These are phyloP conservation scores for Lepus americanus DNA, from an alignment of 2,113 vertebrate species.

Conservation along the genomic window DNA sequence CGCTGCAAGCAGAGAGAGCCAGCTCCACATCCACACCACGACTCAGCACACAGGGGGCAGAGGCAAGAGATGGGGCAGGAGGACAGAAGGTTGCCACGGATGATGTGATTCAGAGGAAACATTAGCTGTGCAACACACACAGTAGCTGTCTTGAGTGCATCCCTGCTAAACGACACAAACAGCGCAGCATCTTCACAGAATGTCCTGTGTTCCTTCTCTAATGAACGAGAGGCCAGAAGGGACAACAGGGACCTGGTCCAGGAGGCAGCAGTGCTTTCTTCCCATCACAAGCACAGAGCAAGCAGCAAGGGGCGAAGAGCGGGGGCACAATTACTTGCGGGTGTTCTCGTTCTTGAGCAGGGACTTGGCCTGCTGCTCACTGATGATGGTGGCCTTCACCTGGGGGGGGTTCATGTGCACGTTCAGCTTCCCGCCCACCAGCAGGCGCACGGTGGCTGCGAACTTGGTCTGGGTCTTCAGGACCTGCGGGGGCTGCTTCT, in stretches of 20 bases:
- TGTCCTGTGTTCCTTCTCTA: no score
- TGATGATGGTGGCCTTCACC: conserved; percentile 99
- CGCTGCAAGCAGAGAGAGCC: conserved; percentile 85
- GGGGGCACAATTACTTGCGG: conserved; percentile 92
- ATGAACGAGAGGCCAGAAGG: not conserved
- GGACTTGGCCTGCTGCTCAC: conserved; percentile 95
- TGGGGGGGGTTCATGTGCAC: conserved; percentile 99
- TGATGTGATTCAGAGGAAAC: not conserved
- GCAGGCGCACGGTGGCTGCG: conserved; percentile 95
- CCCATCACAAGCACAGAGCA: not conserved
- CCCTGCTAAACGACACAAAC: not conserved
- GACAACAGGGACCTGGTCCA: fast-evolving
- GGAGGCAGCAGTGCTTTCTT: not conserved
- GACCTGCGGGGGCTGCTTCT: conserved; percentile 99
- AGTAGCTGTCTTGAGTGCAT: not conserved
- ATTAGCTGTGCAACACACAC: not conserved
- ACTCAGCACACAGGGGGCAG: fast-evolving
- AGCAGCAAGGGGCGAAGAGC: fast-evolving
- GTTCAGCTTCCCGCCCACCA: conserved; percentile 97
- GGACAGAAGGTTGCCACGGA: not conserved
- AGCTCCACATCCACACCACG: fast-evolving
- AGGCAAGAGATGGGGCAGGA: no score
- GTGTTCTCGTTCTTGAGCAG: conserved; percentile 98
- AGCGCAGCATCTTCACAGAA: not conserved
- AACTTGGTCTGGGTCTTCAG: conserved; percentile 99